phyloP scores from a whole-genome alignment of 2,888 invertebrate genomes.

The Noctua janthe region DNA sequence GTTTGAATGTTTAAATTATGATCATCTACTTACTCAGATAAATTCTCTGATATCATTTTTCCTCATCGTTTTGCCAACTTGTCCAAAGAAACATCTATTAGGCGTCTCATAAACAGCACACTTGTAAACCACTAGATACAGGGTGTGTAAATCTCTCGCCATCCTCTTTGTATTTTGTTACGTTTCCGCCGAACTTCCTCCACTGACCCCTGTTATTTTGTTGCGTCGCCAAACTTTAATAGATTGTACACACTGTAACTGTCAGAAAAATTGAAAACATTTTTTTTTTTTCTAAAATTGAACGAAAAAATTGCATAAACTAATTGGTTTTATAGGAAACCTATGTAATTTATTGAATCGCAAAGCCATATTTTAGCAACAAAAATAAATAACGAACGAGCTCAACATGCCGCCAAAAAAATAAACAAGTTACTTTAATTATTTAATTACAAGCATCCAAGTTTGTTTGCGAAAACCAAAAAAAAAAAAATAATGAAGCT shows the following conservation, averaged over 20 bases:
- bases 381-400: conserved; percentile 31
- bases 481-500: conserved; percentile 51
- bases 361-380: conserved; percentile 10
- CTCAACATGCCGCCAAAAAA: conserved; percentile 36
- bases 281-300: not conserved
- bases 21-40: conserved; percentile 41
- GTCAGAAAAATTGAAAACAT: conserved; percentile 14
- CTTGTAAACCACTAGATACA: conserved; percentile 65
- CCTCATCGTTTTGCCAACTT: conserved; percentile 60
- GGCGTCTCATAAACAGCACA: conserved; percentile 61
- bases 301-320: not conserved
- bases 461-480: conserved; percentile 50
- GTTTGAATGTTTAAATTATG: conserved; percentile 37
- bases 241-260: conserved; percentile 22
- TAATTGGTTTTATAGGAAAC: conserved; percentile 3
- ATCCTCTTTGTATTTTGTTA: conserved; percentile 69
- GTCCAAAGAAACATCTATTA: conserved; percentile 61
- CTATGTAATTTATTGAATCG: conserved; percentile 21
- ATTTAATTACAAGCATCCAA: conserved; percentile 60
- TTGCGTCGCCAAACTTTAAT: conserved; percentile 37
- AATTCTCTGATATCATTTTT: conserved; percentile 50
- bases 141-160: conserved; percentile 72
- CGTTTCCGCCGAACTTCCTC: conserved; percentile 72
- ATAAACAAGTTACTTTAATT: conserved; percentile 54
- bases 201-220: conserved; percentile 65